A percentile compares a stretch with the other conserved stretches of the same genome.
These are phyloP conservation scores for Megaceryle torquata DNA, from an alignment of 2,113 vertebrate genomes.

Conservation along the genomic window DNA sequence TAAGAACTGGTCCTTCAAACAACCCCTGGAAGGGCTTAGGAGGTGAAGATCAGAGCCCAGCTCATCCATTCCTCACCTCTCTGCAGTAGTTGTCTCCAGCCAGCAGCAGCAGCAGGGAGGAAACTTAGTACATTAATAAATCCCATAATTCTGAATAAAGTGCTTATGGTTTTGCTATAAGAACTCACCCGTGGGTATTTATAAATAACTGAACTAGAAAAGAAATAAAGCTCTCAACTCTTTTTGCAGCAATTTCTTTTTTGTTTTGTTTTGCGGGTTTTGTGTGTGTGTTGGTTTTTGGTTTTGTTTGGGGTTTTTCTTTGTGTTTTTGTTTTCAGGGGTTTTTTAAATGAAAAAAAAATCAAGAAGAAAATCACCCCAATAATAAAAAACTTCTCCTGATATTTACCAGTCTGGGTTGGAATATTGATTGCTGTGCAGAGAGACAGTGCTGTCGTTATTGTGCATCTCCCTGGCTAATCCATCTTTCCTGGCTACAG, in stretches of 20 bases:
- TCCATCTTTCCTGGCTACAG: background rate
- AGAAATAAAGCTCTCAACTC: background rate
- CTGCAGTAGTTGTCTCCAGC: background rate
- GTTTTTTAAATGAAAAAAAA: too few species aligned
- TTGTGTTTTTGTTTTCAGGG: too few species aligned
- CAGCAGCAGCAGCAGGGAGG: background rate
- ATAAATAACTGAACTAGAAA: background rate
- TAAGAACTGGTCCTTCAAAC: background rate
- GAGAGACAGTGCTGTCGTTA: background rate
- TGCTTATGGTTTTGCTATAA: background rate
- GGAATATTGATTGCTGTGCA: background rate
- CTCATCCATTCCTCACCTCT: background rate
- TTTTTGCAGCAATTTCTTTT: background rate
- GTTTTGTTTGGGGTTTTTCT: too few species aligned
- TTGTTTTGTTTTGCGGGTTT: background rate
- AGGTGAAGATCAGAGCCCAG: background rate
- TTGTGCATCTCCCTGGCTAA: background rate
- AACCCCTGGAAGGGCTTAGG: background rate
- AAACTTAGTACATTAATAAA: background rate
- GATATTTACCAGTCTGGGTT: background rate
- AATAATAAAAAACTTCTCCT: background rate
- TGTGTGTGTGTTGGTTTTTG: too few species aligned
- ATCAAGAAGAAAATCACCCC: background rate
- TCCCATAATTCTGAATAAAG: background rate
- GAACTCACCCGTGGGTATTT: background rate